Evolutionary conservation across 2,888 invertebrate genomes (phyloP).

Genomic region (Eulithis testata): DNA sequence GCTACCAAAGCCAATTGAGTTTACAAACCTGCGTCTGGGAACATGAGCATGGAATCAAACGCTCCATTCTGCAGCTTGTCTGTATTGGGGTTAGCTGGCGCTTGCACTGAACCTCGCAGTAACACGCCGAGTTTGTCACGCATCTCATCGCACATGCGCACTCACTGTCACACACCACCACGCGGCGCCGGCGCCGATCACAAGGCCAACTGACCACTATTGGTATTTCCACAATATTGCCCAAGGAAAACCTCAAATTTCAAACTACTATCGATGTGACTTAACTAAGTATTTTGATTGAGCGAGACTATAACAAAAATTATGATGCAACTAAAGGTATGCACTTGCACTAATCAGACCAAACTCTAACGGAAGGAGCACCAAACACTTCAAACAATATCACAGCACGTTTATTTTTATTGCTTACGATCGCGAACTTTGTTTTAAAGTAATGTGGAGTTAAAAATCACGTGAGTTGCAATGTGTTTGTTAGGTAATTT

Average conservation of each 20-base stretch:
- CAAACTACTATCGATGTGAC: neutral
- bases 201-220: conserved; percentile 23
- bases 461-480: conserved; percentile 34
- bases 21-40: conserved; percentile 67
- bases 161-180: conserved; percentile 42
- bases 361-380: conserved; percentile 14
- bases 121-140: conserved; percentile 75
- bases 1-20: too few species aligned
- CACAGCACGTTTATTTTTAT: conserved; percentile 22
- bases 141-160: conserved; percentile 79
- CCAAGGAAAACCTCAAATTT: conserved; percentile 4
- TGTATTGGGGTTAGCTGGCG: conserved; percentile 58
- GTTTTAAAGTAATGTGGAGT: conserved; percentile 11
- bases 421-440: neutral
- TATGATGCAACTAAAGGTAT: neutral
- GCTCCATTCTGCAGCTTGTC: conserved; percentile 71
- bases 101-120: conserved; percentile 68
- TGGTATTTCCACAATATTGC: neutral
- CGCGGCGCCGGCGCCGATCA: conserved; percentile 38
- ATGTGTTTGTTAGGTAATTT: conserved; percentile 29
- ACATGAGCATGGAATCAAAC: conserved; percentile 68
- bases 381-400: conserved; percentile 13
- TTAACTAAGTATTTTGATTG: neutral
- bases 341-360: neutral
- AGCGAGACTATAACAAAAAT: neutral